Evolutionary conservation across 2,113 vertebrate genomes (phyloP), one percentile per base, ranked within the genome.

Genomic region (Montifringilla adamsi): DNA sequence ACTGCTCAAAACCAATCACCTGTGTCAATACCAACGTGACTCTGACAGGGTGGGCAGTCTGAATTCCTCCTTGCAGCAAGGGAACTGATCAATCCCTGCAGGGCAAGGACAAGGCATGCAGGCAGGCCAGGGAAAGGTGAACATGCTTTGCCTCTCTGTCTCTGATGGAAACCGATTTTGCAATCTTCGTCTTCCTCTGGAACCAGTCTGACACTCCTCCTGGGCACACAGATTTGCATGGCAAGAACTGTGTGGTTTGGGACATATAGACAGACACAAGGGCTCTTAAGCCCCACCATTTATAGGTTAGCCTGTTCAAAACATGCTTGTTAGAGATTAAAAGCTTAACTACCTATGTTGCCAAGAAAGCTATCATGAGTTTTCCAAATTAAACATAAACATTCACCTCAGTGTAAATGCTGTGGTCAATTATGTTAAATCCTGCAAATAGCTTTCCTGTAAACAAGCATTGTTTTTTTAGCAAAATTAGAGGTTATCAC

Each of bases 371-470:
- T 33, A 85, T 88, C 46, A 84, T 74, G 56, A 96, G 74, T 95
- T 91, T 97, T 96, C 91, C 86, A 96, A 97, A 97, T 94, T 81
- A 97, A 97, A 91, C 76, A 93, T 67, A 95, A 96, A 56, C 24
- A 96, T 97, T 97, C 73, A 63, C 86, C 83, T 94, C 49, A 33
- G 86, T 75, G 2, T 96, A 97, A 98, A 98, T 97, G 93, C 50
- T 93, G 92, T 91, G 84, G 92, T 96, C 96, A 94, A 53, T 97
- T 97, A 95, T 96, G 96, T 79, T 95, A 97, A 96, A 96, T 87
- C 76, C 90, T 93, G 89, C 91, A 98, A 97, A 97, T 69, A 97
- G 41, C 64, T 95, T 94, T 95, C 73, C 74, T 88, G 94, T 91
- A 97, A 97, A 89, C 31, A 94, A 95, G 90, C 75, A 83, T 87